Percentiles rank a stretch among this genome's conserved stretches.
Evolutionary conservation across 2,113 vertebrate species (phyloP).

Genomic region (Phodopus roborovskii): DNA sequence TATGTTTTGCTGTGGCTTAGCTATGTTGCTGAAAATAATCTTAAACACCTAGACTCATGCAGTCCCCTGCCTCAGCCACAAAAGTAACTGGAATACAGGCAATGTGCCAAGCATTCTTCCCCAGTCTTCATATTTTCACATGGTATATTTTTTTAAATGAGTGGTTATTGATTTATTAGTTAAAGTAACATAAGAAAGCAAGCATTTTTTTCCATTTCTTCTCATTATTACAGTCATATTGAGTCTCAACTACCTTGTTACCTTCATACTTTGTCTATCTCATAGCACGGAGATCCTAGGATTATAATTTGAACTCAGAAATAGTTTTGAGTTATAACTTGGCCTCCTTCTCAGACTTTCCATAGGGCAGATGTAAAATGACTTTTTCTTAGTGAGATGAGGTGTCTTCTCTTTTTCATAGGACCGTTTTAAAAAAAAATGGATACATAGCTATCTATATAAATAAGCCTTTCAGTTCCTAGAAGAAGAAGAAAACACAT

Average conservation of each 20-base stretch:
- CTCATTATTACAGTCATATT: background rate
- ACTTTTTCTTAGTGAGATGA: background rate
- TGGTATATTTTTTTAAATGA: slow-evolving; percentile 49
- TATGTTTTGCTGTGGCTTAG: background rate
- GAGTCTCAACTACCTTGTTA: background rate
- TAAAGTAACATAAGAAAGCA: slow-evolving; percentile 40
- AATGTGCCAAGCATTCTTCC: background rate
- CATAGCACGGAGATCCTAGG: background rate
- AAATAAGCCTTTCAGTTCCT: slow-evolving; percentile 59
- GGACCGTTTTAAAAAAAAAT: background rate
- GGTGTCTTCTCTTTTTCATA: background rate
- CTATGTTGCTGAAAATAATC: background rate
- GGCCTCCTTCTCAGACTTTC: background rate
- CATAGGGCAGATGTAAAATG: background rate
- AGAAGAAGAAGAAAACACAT: background rate
- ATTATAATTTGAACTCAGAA: slow-evolving; percentile 35
- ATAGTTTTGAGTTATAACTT: slow-evolving; percentile 26
- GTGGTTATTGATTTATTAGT: slow-evolving; percentile 4
- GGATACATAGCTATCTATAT: background rate
- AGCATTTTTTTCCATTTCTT: background rate
- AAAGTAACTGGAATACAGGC: background rate
- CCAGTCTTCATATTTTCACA: slow-evolving; percentile 20
- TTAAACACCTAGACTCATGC: background rate
- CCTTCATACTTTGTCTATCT: slow-evolving; percentile 30
- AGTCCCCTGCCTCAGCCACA: background rate